phyloP scores from a whole-genome alignment of 2,888 invertebrate species.

The Adelphocoris suturalis region DNA sequence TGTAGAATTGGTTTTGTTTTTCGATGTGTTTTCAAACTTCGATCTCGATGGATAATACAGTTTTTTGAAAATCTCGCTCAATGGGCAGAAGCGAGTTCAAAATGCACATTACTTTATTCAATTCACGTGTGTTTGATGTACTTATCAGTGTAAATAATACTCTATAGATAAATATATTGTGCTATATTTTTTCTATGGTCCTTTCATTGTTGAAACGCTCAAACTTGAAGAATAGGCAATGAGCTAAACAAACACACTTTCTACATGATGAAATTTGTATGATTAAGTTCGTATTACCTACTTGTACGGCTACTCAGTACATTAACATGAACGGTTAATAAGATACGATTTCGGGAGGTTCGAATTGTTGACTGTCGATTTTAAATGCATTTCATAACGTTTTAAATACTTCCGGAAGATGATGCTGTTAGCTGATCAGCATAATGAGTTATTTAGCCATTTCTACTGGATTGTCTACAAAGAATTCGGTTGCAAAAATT shows the following conservation, averaged over 20 bases:
- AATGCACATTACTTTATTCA: slow-evolving; percentile 37
- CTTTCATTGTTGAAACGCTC: not conserved
- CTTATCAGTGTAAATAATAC: slow-evolving; percentile 50
- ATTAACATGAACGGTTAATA: too few relatives aligned
- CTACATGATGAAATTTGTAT: not conserved
- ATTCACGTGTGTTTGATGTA: slow-evolving; percentile 60
- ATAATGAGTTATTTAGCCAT: too few relatives aligned
- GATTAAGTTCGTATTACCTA: too few relatives aligned
- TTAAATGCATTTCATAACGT: too few relatives aligned
- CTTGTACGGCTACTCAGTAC: too few relatives aligned
- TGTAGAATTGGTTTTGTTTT: not conserved
- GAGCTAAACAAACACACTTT: not conserved
- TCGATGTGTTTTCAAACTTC: not conserved
- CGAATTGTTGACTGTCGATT: too few relatives aligned
- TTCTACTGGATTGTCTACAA: too few relatives aligned
- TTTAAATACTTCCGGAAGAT: too few relatives aligned
- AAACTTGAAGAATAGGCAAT: not conserved
- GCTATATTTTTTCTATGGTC: slow-evolving; percentile 28
- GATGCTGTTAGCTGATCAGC: too few relatives aligned
- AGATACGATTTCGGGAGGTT: too few relatives aligned
- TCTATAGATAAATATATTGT: slow-evolving; percentile 2
- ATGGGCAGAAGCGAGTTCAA: not conserved
- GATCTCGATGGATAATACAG: not conserved
- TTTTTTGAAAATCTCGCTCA: not conserved
- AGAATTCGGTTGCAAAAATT: too few relatives aligned